Conservation (phyloP, 2,113 vertebrate genomes). For the Numida meleagris region DNA sequence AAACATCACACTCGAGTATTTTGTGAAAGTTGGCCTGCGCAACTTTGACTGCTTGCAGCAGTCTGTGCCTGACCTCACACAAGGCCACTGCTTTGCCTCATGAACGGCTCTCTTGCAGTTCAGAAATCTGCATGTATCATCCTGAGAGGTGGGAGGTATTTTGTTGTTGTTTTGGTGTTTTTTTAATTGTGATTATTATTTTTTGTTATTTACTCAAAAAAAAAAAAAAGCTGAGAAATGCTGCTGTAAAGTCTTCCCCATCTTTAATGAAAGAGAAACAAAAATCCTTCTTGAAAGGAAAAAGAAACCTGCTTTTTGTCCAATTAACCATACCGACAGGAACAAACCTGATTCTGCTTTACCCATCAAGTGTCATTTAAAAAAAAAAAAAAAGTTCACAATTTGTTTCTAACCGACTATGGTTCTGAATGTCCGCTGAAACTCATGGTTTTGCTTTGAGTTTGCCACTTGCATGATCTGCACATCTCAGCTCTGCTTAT, state of each 20-base stretch:
- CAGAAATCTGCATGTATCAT: accelerated
- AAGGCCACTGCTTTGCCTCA: accelerated
- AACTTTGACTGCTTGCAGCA: background rate
- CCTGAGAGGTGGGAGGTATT: accelerated
- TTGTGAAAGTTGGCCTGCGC: accelerated
- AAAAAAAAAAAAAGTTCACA: background rate
- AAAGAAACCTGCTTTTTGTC: accelerated
- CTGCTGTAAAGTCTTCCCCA: accelerated
- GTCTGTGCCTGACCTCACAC: background rate
- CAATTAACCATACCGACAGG: background rate
- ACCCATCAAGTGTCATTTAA: accelerated
- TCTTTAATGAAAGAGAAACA: background rate
- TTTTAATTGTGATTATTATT: no score
- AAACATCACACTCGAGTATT: accelerated
- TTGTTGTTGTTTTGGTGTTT: no score
- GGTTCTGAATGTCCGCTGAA: background rate
- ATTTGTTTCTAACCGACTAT: background rate
- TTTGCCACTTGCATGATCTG: background rate
- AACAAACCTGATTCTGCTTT: background rate
- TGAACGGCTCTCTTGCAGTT: accelerated
- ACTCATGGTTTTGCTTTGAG: background rate
- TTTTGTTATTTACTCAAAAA: background rate
- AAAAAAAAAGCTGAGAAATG: background rate
- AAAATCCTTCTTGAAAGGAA: background rate
- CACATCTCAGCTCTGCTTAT: background rate